A percentile compares a stretch with the other conserved stretches of the same genome.
These are phyloP conservation scores for Eulithis testata DNA, from an alignment of 2,888 invertebrate species.

Conservation along the genomic window DNA sequence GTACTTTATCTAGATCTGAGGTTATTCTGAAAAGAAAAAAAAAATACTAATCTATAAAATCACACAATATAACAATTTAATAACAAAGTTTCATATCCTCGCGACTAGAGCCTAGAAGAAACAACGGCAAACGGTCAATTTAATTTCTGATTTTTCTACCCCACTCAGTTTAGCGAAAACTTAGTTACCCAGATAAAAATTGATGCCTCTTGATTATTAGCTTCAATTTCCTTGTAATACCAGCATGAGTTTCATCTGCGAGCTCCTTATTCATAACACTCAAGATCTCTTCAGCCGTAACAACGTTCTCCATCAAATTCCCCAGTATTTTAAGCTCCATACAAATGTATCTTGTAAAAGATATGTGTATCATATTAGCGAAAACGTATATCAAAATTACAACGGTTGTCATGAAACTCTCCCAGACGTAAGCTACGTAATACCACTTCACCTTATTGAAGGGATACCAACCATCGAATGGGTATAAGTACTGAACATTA, in stretches of 20 bases:
- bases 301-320: constrained; percentile 53
- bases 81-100: too few species aligned
- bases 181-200: constrained; percentile 56
- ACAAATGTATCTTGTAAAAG: constrained; percentile 62
- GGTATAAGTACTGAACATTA: constrained; percentile 59
- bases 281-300: constrained; percentile 53
- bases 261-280: constrained; percentile 44
- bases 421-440: constrained; percentile 66
- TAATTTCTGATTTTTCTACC: too few species aligned
- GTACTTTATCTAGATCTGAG: constrained; percentile 56
- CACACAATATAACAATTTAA: too few species aligned
- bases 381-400: constrained; percentile 62
- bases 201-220: constrained; percentile 60
- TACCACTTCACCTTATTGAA: constrained; percentile 72
- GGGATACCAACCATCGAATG: constrained; percentile 76
- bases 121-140: too few species aligned
- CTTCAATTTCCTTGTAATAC: constrained; percentile 57
- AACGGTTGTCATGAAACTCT: constrained; percentile 64
- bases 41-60: too few species aligned
- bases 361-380: constrained; percentile 62
- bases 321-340: constrained; percentile 71
- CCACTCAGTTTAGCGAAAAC: not conserved
- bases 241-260: constrained; percentile 44
- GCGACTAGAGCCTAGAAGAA: too few species aligned
- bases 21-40: constrained; percentile 59